Conservation (phyloP, 1,140 invertebrate genomes). For the Oncopeltus fasciatus region DNA sequence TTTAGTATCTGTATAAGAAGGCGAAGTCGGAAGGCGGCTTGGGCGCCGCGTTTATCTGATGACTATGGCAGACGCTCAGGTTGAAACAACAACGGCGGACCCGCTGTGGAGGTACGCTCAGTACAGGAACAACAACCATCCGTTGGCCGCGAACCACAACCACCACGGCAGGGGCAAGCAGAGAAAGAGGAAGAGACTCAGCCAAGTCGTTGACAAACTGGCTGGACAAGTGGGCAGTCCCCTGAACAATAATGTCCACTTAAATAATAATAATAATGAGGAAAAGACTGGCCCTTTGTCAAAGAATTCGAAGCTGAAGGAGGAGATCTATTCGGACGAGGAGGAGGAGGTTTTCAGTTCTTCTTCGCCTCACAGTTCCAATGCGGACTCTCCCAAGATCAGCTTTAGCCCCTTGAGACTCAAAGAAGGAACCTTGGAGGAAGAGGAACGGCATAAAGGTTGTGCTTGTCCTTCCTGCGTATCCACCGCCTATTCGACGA, state of each 20-base stretch:
- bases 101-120: conserved; percentile 36
- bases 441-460: conserved; percentile 29
- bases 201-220: conserved; percentile 57
- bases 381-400: conserved; percentile 39
- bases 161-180: conserved; percentile 29
- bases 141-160: conserved; percentile 28
- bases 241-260: conserved; percentile 26
- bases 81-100: conserved; percentile 36
- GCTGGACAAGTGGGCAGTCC: conserved; percentile 31
- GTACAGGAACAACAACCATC: conserved; percentile 44
- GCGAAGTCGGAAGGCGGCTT: background rate
- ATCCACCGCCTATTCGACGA: conserved; percentile 37
- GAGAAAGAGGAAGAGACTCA: conserved; percentile 56
- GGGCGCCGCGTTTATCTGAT: conserved; percentile 26
- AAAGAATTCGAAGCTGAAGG: conserved; percentile 31
- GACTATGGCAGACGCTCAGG: conserved; percentile 50
- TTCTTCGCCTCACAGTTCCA: conserved; percentile 36
- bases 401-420: conserved; percentile 42
- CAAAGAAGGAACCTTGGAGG: conserved; percentile 34
- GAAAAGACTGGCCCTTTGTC: conserved; percentile 12
- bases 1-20: background rate
- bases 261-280: conserved; percentile 25
- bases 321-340: conserved; percentile 31
- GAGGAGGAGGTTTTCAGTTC: conserved; percentile 42
- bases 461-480: conserved; percentile 16